These are phyloP conservation scores for Lasioglossum baleicum DNA, from an alignment of 1,140 invertebrate species.

Conservation along the genomic window DNA sequence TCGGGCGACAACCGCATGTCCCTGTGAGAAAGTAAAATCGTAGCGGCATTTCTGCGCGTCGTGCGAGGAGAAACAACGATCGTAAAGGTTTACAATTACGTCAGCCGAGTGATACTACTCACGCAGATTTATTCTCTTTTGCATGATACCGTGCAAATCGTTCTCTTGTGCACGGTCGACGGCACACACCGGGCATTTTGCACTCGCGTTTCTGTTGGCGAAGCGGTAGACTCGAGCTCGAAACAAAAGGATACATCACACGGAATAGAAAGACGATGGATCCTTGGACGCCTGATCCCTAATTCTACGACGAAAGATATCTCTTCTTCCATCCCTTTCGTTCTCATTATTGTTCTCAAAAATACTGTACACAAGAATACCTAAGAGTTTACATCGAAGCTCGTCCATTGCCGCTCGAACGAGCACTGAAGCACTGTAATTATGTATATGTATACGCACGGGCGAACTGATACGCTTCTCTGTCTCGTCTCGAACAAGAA, in stretches of 20 bases:
- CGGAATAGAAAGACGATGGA: conserved; percentile 37
- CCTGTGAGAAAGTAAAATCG: conserved; percentile 13
- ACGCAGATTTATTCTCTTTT: conserved; percentile 51
- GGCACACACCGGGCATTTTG: conserved; percentile 1
- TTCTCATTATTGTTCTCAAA: conserved; percentile 59
- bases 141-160: conserved; percentile 58
- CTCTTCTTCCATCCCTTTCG: conserved; percentile 9
- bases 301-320: conserved; percentile 52
- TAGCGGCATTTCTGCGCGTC: conserved; percentile 5
- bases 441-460: conserved; percentile 47
- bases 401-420: conserved; percentile 35
- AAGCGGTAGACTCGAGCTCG: conserved; percentile 46
- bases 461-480: conserved; percentile 50
- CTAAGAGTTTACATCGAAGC: conserved; percentile 52
- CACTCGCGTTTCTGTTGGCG: conserved; percentile 9
- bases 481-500: conserved; percentile 19
- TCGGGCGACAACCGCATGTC: not conserved
- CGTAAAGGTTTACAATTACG: conserved; percentile 8
- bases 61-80: conserved; percentile 17
- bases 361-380: conserved; percentile 72
- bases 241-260: not conserved
- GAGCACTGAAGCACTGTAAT: conserved; percentile 50
- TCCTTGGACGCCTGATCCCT: conserved; percentile 25
- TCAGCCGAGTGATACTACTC: conserved; percentile 8
- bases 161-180: conserved; percentile 21